These are phyloP conservation scores for Spinibarbus caldwelli DNA, from an alignment of 2,797 vertebrate species.

Conservation along the genomic window DNA sequence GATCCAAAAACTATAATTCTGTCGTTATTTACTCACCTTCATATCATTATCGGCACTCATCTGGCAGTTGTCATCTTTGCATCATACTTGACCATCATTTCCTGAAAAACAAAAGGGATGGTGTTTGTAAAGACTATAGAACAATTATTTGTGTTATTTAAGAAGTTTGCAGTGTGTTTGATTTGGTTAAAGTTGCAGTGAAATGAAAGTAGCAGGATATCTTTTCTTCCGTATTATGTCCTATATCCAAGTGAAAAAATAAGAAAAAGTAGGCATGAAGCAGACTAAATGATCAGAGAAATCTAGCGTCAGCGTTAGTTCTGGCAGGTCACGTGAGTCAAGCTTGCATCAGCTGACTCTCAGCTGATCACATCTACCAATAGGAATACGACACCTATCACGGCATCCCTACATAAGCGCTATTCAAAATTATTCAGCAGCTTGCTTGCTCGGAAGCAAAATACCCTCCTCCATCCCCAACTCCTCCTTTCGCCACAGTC, in stretches of 20 bases:
- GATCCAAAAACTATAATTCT: not conserved
- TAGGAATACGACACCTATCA: no score
- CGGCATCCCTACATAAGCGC: no score
- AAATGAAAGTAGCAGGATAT: not conserved
- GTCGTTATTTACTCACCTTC: not conserved
- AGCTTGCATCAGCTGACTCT: no score
- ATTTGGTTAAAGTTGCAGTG: no score
- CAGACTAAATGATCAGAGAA: not conserved
- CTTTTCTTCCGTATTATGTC: not conserved
- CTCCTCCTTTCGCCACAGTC: no score
- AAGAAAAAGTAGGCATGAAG: not conserved
- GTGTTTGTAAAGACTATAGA: not conserved
- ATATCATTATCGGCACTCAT: not conserved
- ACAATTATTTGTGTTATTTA: not conserved
- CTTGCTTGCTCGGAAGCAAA: no score
- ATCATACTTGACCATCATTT: not conserved
- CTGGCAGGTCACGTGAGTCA: no score
- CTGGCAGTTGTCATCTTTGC: not conserved
- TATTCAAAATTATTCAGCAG: no score
- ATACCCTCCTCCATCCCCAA: no score
- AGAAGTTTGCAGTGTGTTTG: not conserved
- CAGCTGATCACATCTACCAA: no score
- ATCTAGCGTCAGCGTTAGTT: no score
- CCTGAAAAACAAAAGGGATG: not conserved
- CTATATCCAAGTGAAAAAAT: not conserved